phyloP scores from a whole-genome alignment of 1,140 invertebrate species.

The Drosophila teissieri region DNA sequence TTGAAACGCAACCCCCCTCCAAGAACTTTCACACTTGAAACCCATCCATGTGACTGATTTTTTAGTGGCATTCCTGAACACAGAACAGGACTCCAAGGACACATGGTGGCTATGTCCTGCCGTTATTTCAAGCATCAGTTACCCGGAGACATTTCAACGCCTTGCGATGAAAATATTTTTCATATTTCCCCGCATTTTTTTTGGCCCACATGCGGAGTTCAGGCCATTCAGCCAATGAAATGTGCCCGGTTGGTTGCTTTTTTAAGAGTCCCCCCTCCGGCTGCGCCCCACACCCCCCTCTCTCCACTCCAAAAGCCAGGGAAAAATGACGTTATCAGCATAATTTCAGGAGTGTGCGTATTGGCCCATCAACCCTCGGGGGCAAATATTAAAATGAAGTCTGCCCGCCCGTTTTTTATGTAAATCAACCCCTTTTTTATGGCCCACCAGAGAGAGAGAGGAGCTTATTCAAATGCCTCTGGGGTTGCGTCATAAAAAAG shows the following conservation, averaged over 20 bases:
- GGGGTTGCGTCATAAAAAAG: conserved; percentile 58
- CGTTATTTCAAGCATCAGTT: conserved; percentile 55
- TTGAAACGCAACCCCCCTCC: background rate
- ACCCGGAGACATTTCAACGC: conserved; percentile 65
- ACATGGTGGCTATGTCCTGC: conserved; percentile 38
- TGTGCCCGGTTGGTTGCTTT: conserved; percentile 57
- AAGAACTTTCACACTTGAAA: conserved; percentile 49
- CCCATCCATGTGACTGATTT: conserved; percentile 50
- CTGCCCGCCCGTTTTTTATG: conserved; percentile 58
- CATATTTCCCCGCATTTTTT: conserved; percentile 31
- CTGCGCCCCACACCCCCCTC: background rate
- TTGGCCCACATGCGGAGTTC: conserved; percentile 50
- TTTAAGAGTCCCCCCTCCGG: conserved; percentile 48
- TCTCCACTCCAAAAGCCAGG: background rate
- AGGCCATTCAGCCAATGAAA: conserved; percentile 66
- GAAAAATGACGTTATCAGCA: conserved; percentile 55
- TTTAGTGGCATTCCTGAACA: conserved; percentile 35
- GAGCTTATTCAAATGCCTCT: conserved; percentile 74
- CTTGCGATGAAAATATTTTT: conserved; percentile 64
- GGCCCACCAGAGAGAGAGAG: conserved; percentile 31
- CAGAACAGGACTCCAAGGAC: conserved; percentile 9
- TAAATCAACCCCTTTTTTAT: conserved; percentile 77
- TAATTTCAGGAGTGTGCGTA: conserved; percentile 65
- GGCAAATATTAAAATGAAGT: conserved; percentile 79
- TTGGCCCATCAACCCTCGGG: conserved; percentile 45